Base-by-base conservation (phyloP, 30 jellyfish, hydroid and myxozoan genomes). In the Hydractinia symbiolongicarpus region DNA sequence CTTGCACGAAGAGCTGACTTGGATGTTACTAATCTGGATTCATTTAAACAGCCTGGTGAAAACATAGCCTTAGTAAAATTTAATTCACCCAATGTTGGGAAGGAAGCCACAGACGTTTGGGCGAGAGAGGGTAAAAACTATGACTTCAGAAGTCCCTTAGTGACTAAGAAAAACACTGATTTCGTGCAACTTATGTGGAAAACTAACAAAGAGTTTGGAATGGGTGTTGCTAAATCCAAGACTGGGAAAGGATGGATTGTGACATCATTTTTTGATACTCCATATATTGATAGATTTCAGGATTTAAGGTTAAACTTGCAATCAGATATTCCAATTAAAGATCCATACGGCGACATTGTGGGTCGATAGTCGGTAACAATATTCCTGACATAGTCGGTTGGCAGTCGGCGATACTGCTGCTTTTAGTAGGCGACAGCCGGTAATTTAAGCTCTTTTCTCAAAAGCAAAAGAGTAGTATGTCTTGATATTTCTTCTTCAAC, bases 161-260 rank as follows among this genome's bases (percentile, higher is more conserved):
- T 91, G 4, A 88, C 98, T 62, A 83, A 78, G 83, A 91, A 91
- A 76, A 91, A 86, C 77, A 49, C 85, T 7, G 95, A 91, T 55
- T 91, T 91, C 72, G 98, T 88, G 4, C 98, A 91, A 82, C 81
- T 91, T 88, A 82, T 87, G 69, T 91, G 98, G 98, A 91, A 91
- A 67, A 66, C 92, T 21, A 81, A 90, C 8, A 86, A 86, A 67
- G 95, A 91, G 73, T 91, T 84, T 55, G 98, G 98, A 9, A 80
- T 91, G 20, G 98, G 98, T 1, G 98, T 91, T 4, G 94, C 98
- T 10, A 91, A 91, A 68, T 54, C 98, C 21, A 84, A 75, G 53
- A 86, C 61, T 71, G 81, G 66, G 19, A 84, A 79, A 15, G 87
- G 87, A 72, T 91, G 98, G 98, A 86, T 91, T 72, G 98, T 91